A percentile compares a stretch with the other conserved stretches of the same genome.
phyloP scores from a whole-genome alignment of 1,140 invertebrate genomes.

The Psix sp. region DNA sequence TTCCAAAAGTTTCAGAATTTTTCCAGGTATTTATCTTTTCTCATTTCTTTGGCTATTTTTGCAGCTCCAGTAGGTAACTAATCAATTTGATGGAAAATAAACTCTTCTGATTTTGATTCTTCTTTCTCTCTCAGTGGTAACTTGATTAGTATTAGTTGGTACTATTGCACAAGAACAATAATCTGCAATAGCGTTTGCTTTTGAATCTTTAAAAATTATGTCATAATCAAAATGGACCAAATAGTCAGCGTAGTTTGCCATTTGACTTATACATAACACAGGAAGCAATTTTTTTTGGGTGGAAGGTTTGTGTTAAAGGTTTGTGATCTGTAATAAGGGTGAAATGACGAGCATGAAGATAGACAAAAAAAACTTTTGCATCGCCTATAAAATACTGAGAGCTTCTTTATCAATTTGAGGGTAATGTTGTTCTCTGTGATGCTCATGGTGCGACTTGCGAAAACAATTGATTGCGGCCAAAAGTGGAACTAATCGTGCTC shows the following conservation, averaged over 20 bases:
- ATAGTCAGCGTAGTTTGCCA: constrained; percentile 59
- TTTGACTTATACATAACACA: constrained; percentile 46
- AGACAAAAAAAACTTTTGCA: too few relatives aligned
- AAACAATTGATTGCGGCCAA: too few relatives aligned
- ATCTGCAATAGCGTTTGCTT: constrained; percentile 33
- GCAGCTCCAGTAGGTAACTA: constrained; percentile 20
- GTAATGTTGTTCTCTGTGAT: too few relatives aligned
- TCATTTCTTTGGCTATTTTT: constrained; percentile 23
- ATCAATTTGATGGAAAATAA: constrained; percentile 19
- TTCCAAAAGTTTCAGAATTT: constrained; percentile 28
- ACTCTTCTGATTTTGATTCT: constrained; percentile 9
- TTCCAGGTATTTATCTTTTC: constrained; percentile 20
- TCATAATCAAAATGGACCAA: constrained; percentile 48
- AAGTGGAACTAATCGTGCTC: too few relatives aligned
- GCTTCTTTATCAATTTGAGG: too few relatives aligned
- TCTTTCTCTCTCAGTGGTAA: constrained; percentile 6
- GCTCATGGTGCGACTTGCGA: too few relatives aligned
- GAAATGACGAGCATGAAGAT: too few relatives aligned
- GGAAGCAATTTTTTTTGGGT: constrained; percentile 36
- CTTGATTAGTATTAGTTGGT: too few relatives aligned
- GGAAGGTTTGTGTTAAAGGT: too few relatives aligned
- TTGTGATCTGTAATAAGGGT: too few relatives aligned
- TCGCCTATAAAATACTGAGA: too few relatives aligned
- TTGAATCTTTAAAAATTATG: constrained; percentile 24
- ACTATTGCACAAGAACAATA: too few relatives aligned